Evolutionary conservation across 2,888 invertebrate genomes (phyloP), one percentile per base, ranked within the genome.

Genomic region (Aproaerema taeniolella): DNA sequence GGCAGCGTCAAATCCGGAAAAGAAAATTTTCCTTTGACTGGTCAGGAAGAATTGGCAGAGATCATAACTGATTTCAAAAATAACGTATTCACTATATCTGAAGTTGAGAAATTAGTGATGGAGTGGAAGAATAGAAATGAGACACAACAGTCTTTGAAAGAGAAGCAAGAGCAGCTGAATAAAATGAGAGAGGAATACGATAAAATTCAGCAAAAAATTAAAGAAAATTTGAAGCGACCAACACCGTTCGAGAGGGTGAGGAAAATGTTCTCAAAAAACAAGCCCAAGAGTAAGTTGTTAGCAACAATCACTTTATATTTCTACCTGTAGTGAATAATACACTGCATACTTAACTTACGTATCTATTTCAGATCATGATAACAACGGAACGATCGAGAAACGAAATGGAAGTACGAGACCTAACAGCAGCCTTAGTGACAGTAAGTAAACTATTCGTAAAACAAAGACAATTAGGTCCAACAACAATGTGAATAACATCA

Each of bases 31-130:
- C 81, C 82, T 1, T 56, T 79, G 2, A 85, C 80, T 0, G 87
- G 87, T 1, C 92, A 95, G 64, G 94, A 94, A 47, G 95, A 96
- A 64, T 83, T 96, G 42, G 90, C 93, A 2, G 95, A 95, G 78
- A 94, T 96, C 36, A 94, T 96, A 66, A 94, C 92, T 61, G 95
- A 95, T 60, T 95, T 95, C 61, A 95, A 96, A 70, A 95, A 95
- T 61, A 95, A 95, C 61, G 94, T 95, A 2, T 92, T 95, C 51
- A 92, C 94, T 0, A 93, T 96, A 61, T 89, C 91, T 0, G 95
- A 95, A 79, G 94, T 95, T 0, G 95, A 95, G 69, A 90, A 93
- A 53, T 81, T 96, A 36, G 95, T 96, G 1, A 93, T 93, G 69
- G 93, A 93, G 61, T 96, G 96, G 96, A 91, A 91, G 59, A 94